Evolutionary conservation across 35 echinoderm and acorn worm species (phyloP).

Genomic region (Anneissia japonica): DNA sequence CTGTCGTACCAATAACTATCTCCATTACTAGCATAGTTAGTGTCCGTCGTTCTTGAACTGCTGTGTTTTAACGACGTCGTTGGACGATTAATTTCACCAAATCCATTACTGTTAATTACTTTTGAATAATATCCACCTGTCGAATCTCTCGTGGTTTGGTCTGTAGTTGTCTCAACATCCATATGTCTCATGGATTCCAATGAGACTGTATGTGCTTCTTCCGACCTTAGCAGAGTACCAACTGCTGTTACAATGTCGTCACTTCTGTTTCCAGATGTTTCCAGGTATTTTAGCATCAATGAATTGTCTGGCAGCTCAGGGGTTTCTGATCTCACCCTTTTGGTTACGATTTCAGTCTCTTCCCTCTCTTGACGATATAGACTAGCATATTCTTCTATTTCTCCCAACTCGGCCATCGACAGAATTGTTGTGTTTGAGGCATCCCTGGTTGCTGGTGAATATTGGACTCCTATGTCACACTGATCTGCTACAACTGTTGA

Average conservation of each 20-base stretch:
- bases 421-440: not conserved
- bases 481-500: not conserved
- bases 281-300: not conserved
- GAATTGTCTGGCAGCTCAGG: not conserved
- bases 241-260: not conserved
- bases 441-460: not conserved
- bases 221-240: not conserved
- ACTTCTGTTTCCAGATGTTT: not conserved
- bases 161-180: not conserved
- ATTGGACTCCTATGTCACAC: not conserved
- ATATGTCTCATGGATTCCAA: not conserved
- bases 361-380: not conserved
- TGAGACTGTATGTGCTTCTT: not conserved
- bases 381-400: not conserved
- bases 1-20: not conserved
- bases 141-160: not conserved
- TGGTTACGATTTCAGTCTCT: not conserved
- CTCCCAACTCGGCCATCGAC: not conserved
- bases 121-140: not conserved
- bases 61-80: not conserved
- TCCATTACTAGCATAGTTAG: not conserved
- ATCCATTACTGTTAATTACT: not conserved
- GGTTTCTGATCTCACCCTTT: not conserved
- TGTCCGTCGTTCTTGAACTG: not conserved
- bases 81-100: not conserved